A percentile compares a stretch with the other conserved stretches of the same genome.
Conservation (phyloP, 2,113 vertebrate species). For the Pelecanoides urinatrix region DNA sequence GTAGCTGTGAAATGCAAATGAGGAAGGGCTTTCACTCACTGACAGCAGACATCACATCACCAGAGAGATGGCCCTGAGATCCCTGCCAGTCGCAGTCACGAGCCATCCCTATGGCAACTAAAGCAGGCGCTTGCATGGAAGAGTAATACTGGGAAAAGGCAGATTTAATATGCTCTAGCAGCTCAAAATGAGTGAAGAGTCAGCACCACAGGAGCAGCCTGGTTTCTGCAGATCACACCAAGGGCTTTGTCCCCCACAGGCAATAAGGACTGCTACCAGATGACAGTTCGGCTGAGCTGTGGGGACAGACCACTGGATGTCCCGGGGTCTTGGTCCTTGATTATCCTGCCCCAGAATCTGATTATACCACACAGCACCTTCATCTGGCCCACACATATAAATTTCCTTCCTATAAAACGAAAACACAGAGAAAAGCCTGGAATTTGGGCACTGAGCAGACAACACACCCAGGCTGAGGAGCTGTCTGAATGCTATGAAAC, state of each 20-base stretch:
- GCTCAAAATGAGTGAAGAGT: slow-evolving; percentile 30
- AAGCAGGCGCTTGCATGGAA: background rate
- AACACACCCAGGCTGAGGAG: background rate
- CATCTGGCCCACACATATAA: background rate
- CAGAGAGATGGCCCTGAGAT: slow-evolving; percentile 64
- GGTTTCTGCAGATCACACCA: background rate
- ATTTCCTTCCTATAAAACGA: background rate
- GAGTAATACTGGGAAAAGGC: background rate
- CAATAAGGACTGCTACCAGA: background rate
- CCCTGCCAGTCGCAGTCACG: slow-evolving; percentile 48
- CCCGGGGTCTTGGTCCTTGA: background rate
- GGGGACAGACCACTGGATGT: background rate
- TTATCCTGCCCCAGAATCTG: background rate
- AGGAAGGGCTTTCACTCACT: slow-evolving; percentile 46
- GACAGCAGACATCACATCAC: slow-evolving; percentile 61
- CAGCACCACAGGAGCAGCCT: slow-evolving; percentile 7
- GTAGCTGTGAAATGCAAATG: slow-evolving; percentile 60
- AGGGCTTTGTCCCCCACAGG: background rate
- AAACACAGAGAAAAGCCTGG: background rate
- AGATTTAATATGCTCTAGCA: slow-evolving; percentile 32
- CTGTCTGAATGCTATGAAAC: background rate
- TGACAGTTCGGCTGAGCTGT: background rate
- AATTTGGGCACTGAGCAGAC: background rate
- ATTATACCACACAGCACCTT: background rate
- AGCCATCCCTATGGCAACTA: slow-evolving; percentile 63